phyloP scores from a whole-genome alignment of 2,113 vertebrate genomes.

The Lepisosteus oculatus region DNA sequence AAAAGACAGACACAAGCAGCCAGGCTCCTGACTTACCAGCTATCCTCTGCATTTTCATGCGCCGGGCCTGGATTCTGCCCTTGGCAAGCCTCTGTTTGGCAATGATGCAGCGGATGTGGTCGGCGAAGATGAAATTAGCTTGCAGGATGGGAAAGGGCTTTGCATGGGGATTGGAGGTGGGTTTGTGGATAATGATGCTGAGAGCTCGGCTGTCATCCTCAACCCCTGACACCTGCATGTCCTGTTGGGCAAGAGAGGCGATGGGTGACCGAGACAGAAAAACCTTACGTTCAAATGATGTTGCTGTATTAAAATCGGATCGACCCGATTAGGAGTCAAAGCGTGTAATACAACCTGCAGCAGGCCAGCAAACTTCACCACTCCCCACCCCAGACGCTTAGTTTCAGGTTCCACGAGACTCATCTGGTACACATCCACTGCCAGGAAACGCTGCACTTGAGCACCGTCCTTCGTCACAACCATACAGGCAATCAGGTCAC shows the following conservation, averaged over 20 bases:
- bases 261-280: neutral
- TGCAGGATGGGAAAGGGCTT: slow-evolving; percentile 97
- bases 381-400: slow-evolving; percentile 94
- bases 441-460: slow-evolving; percentile 91
- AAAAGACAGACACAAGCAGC: neutral
- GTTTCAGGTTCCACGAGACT: slow-evolving; percentile 92
- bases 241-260: slow-evolving; percentile 56
- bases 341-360: slow-evolving; percentile 70
- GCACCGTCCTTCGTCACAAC: slow-evolving; percentile 89
- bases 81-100: slow-evolving; percentile 95
- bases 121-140: slow-evolving; percentile 91
- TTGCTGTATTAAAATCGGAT: no score
- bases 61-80: slow-evolving; percentile 91
- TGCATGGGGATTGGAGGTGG: slow-evolving; percentile 91
- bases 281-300: no score
- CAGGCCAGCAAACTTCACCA: slow-evolving; percentile 94
- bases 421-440: slow-evolving; percentile 97
- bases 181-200: slow-evolving; percentile 93
- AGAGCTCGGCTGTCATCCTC: slow-evolving; percentile 94
- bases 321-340: no score
- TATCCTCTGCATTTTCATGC: slow-evolving; percentile 97
- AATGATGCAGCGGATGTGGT: slow-evolving; percentile 97
- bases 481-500: slow-evolving; percentile 93
- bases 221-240: slow-evolving; percentile 96
- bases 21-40: slow-evolving; percentile 63